Evolutionary conservation across 2,888 invertebrate species (phyloP).

Genomic region (Spisula subtruncata): DNA sequence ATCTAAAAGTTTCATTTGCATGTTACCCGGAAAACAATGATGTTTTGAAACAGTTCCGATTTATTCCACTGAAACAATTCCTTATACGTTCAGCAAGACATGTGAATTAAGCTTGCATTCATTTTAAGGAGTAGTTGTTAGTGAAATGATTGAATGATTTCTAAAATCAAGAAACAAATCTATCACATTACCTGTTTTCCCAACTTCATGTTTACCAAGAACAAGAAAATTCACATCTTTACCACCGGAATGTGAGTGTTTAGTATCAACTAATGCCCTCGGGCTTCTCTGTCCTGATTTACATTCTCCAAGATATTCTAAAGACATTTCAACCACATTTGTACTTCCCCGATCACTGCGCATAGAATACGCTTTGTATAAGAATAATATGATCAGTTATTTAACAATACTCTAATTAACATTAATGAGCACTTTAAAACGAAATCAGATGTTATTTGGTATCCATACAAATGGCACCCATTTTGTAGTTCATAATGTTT

Average conservation of each 20-base stretch:
- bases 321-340: slow-evolving; percentile 13
- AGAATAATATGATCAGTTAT: neutral
- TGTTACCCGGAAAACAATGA: too few relatives aligned
- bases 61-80: too few relatives aligned
- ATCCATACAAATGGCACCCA: neutral
- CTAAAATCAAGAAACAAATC: too few relatives aligned
- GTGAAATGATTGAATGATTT: too few relatives aligned
- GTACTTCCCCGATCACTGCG: too few relatives aligned
- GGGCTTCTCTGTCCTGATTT: slow-evolving; percentile 38
- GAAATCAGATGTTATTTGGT: neutral
- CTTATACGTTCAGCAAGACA: too few relatives aligned
- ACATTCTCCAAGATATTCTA: slow-evolving; percentile 29
- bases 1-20: too few relatives aligned
- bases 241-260: slow-evolving; percentile 50
- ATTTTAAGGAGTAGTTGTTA: too few relatives aligned
- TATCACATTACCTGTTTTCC: slow-evolving; percentile 73
- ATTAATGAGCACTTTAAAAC: neutral
- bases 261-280: slow-evolving; percentile 11
- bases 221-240: slow-evolving; percentile 73
- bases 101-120: too few relatives aligned
- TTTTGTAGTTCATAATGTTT: neutral
- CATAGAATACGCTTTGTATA: neutral
- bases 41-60: too few relatives aligned
- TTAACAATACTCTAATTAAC: neutral
- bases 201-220: slow-evolving; percentile 70